Base-by-base conservation (phyloP, 2,888 invertebrate species). In the Heliconius ethilla region DNA sequence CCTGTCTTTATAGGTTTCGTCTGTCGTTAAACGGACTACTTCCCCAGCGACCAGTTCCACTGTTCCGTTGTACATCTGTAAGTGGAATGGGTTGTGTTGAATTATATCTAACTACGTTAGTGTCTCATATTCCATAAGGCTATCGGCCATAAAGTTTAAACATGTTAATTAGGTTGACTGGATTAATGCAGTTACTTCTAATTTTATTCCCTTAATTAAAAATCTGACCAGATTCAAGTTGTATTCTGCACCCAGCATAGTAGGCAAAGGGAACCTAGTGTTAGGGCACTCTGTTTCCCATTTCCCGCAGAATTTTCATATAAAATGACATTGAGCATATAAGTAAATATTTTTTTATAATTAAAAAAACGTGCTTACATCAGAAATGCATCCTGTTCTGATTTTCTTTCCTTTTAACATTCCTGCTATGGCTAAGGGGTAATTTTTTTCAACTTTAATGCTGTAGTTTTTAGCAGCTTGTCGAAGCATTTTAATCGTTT, bases 371-470 rank as follows among this genome's bases (percentile, higher is more conserved):
- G n/a, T 40, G 1, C 10, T 88, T 93, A 98, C 98, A 75, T 97
- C 97, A 87, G 96, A 96, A 81, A 98, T 94, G 29, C 96, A 93
- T 55, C 98, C 98, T 33, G 98, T 99, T 84, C 98, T 95, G 82
- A 99, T 98, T 90, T 98, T 98, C 1, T 97, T 97, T 4, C 98
- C 98, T 84, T 97, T 96, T 0, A 99, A 96, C 83, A 97, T 97
- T 59, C 97, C 92, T 62, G 97, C 98, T 83, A 99, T 97, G 3
- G 97, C 98, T n/a, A 98, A 92, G 0, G 98, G 97, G 84, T 94
- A 96, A 73, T 93, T 93, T 78, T 95, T 95, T 0, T 96, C 96
- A 80, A 95, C 91, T 74, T 92, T 95, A 27, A 95, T 90, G 82
- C 96, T 96, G 82, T 96, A 96, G 83, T 95, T 96, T 75, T 95